A percentile compares a stretch with the other conserved stretches of the same genome.
Evolutionary conservation across 2,113 vertebrate species (phyloP).

Genomic region (Hypocryptadius cinnamomeus): DNA sequence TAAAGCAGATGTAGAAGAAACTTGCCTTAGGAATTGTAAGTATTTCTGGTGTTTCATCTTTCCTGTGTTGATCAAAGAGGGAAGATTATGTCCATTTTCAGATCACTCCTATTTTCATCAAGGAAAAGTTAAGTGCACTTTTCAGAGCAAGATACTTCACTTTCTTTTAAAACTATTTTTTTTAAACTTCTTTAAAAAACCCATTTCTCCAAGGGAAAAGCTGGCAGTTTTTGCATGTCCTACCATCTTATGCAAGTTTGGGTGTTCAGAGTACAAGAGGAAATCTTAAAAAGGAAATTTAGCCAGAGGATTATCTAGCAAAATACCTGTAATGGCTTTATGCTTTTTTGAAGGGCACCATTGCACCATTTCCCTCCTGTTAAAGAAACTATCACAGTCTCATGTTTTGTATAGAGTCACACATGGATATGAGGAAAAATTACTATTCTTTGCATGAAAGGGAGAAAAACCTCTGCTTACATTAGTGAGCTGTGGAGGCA

Average conservation of each 20-base stretch:
- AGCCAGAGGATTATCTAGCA: not conserved
- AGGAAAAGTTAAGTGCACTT: not conserved
- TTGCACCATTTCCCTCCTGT: not conserved
- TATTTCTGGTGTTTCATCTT: slow-evolving; percentile 4
- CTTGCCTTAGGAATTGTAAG: slow-evolving; percentile 1
- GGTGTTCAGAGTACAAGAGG: not conserved
- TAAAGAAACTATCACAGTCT: not conserved
- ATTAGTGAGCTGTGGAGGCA: not conserved
- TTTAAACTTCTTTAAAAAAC: not conserved
- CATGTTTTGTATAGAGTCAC: not conserved
- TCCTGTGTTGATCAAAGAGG: not conserved
- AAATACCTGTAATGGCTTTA: not conserved
- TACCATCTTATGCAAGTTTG: not conserved
- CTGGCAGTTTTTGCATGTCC: not conserved
- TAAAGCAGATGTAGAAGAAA: slow-evolving; percentile 23
- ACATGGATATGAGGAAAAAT: not conserved
- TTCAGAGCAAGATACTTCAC: not conserved
- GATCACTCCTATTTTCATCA: not conserved
- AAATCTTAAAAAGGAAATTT: not conserved
- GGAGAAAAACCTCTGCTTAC: not conserved
- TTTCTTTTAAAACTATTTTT: not conserved
- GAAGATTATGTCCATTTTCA: not conserved
- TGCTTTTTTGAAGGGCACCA: not conserved
- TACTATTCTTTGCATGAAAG: not conserved
- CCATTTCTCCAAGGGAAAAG: not conserved